phyloP scores from a whole-genome alignment of 2,113 vertebrate species.

The Sus scrofa region DNA sequence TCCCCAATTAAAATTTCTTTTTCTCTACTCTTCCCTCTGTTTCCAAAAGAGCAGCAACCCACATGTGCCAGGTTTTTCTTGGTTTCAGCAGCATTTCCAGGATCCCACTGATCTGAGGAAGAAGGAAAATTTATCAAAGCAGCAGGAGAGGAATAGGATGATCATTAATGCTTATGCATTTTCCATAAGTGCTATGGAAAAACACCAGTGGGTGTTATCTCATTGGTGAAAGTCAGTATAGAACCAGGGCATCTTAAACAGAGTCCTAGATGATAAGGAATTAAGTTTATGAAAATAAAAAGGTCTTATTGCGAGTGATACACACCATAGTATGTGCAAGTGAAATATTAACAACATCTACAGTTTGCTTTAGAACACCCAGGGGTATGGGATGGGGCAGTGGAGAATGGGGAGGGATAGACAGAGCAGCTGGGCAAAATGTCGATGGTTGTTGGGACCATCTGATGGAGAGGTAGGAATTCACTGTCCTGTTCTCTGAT shows the following conservation, averaged over 20 bases:
- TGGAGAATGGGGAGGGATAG: not conserved
- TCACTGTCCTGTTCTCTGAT: not conserved
- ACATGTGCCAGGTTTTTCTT: not conserved
- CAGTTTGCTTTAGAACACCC: not conserved
- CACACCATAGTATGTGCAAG: not conserved
- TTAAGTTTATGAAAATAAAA: not conserved
- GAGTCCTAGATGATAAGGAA: not conserved
- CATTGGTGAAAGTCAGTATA: not conserved
- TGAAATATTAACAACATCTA: not conserved
- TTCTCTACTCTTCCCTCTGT: not conserved
- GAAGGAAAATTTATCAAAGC: not conserved
- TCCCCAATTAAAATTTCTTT: not conserved
- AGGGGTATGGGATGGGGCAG: too few relatives aligned
- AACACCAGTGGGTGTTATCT: not conserved
- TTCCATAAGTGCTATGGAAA: too few relatives aligned
- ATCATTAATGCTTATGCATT: not conserved
- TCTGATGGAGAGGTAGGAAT: not conserved
- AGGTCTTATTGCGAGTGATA: not conserved
- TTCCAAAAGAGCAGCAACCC: not conserved
- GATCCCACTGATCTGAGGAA: not conserved
- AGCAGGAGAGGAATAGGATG: not conserved
- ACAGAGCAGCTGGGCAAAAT: too few relatives aligned
- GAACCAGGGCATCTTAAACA: not conserved
- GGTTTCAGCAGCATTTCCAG: not conserved
- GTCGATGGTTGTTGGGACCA: too few relatives aligned